A percentile compares a stretch with the other conserved stretches of the same genome.
phyloP scores from a whole-genome alignment of 1,140 invertebrate species.

The Odontomachus brunneus region DNA sequence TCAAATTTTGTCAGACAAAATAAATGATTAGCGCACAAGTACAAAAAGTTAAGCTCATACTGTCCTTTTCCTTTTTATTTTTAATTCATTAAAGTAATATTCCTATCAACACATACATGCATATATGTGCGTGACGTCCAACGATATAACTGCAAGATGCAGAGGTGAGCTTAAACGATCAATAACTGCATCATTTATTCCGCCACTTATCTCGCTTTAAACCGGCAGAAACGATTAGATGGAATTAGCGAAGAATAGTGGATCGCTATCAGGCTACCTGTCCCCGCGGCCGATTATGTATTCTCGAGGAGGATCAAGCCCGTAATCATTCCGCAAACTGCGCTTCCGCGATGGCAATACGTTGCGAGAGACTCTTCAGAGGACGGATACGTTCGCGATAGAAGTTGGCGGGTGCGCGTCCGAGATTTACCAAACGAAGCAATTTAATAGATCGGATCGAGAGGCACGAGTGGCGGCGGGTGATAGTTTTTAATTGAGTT shows the following conservation, averaged over 20 bases:
- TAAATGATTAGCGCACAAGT: too few species aligned
- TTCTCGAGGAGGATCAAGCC: conserved; percentile 16
- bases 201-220: conserved; percentile 12
- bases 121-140: too few species aligned
- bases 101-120: too few species aligned
- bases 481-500: conserved; percentile 59
- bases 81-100: too few species aligned
- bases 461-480: conserved; percentile 26
- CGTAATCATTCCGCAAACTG: conserved; percentile 28
- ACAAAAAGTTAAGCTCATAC: too few species aligned
- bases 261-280: conserved; percentile 15
- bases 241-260: conserved; percentile 33
- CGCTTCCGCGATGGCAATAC: conserved; percentile 20
- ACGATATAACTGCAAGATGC: not conserved
- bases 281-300: not conserved
- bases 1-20: too few species aligned
- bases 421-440: conserved; percentile 44
- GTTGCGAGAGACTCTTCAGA: conserved; percentile 10
- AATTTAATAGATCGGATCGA: conserved; percentile 60
- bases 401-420: conserved; percentile 13
- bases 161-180: not conserved
- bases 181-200: not conserved
- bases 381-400: conserved; percentile 19
- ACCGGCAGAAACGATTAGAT: conserved; percentile 26
- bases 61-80: too few species aligned